A percentile compares a stretch with the other conserved stretches of the same genome.
These are phyloP conservation scores for Columba livia DNA, from an alignment of 2,113 vertebrate species.

Conservation along the genomic window DNA sequence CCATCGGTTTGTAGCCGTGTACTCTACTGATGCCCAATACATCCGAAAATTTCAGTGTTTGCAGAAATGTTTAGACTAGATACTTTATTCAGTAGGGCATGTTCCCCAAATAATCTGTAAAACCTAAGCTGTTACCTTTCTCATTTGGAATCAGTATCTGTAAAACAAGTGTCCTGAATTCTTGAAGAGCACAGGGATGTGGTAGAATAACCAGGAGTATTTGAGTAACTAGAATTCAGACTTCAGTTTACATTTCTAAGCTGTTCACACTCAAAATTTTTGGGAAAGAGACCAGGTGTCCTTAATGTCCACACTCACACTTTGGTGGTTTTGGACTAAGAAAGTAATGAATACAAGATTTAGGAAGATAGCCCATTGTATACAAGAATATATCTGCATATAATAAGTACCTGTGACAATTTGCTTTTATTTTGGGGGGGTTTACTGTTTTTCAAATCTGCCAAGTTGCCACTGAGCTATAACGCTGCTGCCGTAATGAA, in stretches of 20 bases:
- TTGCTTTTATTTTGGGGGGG: neutral
- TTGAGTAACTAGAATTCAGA: neutral
- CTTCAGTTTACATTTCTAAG: neutral
- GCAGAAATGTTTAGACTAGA: neutral
- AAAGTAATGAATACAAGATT: neutral
- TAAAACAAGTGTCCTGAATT: neutral
- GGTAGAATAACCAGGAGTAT: neutral
- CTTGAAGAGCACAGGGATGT: neutral
- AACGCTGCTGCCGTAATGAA: neutral
- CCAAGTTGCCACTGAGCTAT: neutral
- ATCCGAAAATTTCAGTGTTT: neutral
- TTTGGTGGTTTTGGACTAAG: neutral
- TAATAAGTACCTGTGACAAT: neutral
- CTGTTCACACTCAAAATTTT: neutral
- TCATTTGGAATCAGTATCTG: neutral
- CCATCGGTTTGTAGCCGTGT: neutral
- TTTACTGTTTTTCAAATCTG: neutral
- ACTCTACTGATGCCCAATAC: neutral
- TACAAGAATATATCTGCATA: neutral
- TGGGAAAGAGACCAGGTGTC: neutral
- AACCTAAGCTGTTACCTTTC: neutral
- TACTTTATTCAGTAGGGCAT: neutral
- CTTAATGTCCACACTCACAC: neutral
- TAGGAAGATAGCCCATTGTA: neutral
- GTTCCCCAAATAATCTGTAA: neutral